A percentile compares a stretch with the other conserved stretches of the same genome.
Evolutionary conservation across 1,140 invertebrate genomes (phyloP).

Genomic region (Drosophila bipectinata): DNA sequence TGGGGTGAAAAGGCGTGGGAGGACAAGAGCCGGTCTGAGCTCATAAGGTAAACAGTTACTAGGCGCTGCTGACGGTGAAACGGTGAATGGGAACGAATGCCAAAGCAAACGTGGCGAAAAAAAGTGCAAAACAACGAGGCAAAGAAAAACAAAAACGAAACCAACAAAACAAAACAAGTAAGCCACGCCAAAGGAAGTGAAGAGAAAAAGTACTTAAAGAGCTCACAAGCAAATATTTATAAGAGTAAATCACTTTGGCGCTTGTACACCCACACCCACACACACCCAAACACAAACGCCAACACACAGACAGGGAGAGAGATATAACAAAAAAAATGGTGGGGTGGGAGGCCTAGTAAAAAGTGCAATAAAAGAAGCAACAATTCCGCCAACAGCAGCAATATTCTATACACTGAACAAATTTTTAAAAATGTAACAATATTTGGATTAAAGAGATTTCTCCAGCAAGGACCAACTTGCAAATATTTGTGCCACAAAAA

Average conservation of each 20-base stretch:
- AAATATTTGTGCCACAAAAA: slow-evolving; percentile 65
- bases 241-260: slow-evolving; percentile 81
- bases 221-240: slow-evolving; percentile 81
- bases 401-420: slow-evolving; percentile 17
- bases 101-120: slow-evolving; percentile 70
- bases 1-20: slow-evolving; percentile 5
- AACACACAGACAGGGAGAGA: neutral
- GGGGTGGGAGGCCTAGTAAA: slow-evolving; percentile 15
- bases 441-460: slow-evolving; percentile 2
- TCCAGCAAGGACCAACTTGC: slow-evolving; percentile 39
- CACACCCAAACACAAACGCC: slow-evolving; percentile 13
- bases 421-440: neutral
- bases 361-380: slow-evolving; percentile 69
- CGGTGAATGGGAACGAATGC: slow-evolving; percentile 57
- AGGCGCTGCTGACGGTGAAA: slow-evolving; percentile 42
- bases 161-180: slow-evolving; percentile 21
- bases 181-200: slow-evolving; percentile 41
- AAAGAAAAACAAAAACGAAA: slow-evolving; percentile 38
- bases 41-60: slow-evolving; percentile 53
- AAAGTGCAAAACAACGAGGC: slow-evolving; percentile 18
- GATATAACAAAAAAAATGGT: slow-evolving; percentile 1
- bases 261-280: slow-evolving; percentile 60
- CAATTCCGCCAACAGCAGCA: slow-evolving; percentile 33
- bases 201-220: slow-evolving; percentile 82
- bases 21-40: slow-evolving; percentile 20